Percentiles rank a stretch among this genome's conserved stretches.
Evolutionary conservation across 2,113 vertebrate species (phyloP).

Genomic region (Axis porcinus): DNA sequence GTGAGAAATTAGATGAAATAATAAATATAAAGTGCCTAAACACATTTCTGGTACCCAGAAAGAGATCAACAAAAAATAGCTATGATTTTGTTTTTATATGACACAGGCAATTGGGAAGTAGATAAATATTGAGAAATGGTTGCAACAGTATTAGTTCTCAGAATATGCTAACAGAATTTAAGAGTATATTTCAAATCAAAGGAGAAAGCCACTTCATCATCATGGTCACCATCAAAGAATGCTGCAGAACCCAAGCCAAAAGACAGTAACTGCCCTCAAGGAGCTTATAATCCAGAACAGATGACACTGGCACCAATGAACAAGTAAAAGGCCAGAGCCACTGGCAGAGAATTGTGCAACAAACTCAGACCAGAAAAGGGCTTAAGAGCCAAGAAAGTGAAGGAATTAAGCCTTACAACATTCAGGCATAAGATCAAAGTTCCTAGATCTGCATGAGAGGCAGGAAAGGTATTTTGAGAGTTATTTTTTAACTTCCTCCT

Average conservation of each 20-base stretch:
- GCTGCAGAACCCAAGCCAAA: not conserved
- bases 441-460: not conserved
- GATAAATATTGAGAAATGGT: slow-evolving; percentile 12
- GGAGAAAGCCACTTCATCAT: not conserved
- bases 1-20: slow-evolving; percentile 28
- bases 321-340: not conserved
- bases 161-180: slow-evolving; percentile 8
- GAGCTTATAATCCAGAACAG: not conserved
- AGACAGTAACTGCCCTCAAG: not conserved
- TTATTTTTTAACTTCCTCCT: not conserved
- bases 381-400: not conserved
- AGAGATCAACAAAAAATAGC: not conserved
- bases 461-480: not conserved
- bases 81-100: not conserved
- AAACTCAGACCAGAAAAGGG: not conserved
- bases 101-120: not conserved
- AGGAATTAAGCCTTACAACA: not conserved
- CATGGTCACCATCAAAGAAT: slow-evolving; percentile 5
- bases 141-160: slow-evolving; percentile 18
- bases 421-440: not conserved
- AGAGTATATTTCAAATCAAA: slow-evolving; percentile 8
- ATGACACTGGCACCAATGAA: not conserved
- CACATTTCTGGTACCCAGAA: not conserved
- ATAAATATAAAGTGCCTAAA: not conserved
- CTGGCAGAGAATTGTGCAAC: not conserved